Evolutionary conservation across 2,113 vertebrate genomes (phyloP).

Genomic region (Heptranchias perlo): DNA sequence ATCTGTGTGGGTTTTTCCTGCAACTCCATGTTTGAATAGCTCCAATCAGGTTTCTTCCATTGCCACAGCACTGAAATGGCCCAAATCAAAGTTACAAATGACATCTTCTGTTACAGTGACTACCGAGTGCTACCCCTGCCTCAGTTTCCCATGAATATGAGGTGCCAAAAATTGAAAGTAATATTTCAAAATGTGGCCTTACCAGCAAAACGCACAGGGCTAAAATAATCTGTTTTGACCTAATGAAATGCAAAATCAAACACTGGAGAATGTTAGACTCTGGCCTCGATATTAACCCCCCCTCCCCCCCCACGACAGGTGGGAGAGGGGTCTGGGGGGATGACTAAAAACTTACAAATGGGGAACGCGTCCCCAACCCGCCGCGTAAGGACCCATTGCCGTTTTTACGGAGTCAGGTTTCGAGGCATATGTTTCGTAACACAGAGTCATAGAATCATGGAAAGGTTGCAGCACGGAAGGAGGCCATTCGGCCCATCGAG

Average conservation of each 20-base stretch:
- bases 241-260: background rate
- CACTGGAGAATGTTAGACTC: background rate
- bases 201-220: background rate
- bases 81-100: background rate
- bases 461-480: no score
- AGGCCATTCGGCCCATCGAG: no score
- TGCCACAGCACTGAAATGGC: background rate
- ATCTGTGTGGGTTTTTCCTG: background rate
- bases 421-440: no score
- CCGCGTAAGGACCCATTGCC: no score
- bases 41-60: background rate
- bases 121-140: background rate
- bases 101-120: background rate
- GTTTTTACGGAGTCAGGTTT: no score
- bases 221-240: background rate
- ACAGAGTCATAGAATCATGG: no score
- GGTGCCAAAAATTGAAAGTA: background rate
- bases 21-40: background rate
- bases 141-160: background rate
- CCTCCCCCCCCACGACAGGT: no score
- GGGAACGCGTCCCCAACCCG: no score
- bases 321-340: no score
- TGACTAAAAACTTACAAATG: no score
- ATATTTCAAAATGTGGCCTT: background rate
- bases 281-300: no score